phyloP scores from a whole-genome alignment of 2,888 invertebrate species.

The Tetragnatha montana region DNA sequence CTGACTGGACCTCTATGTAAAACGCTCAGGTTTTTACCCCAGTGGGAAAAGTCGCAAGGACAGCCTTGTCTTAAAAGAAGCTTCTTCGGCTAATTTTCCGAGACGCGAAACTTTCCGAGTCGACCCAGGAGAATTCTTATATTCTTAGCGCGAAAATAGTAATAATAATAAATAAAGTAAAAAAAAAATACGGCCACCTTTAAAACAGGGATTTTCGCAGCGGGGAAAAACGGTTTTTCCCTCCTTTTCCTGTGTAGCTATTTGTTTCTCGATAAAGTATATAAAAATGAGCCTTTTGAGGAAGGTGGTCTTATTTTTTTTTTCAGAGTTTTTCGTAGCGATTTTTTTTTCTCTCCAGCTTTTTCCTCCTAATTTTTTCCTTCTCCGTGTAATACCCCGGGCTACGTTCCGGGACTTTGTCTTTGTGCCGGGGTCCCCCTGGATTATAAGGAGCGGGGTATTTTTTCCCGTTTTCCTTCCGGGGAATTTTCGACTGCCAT shows the following conservation, averaged over 20 bases:
- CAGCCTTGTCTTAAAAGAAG: neutral
- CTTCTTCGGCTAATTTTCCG: constrained; percentile 32
- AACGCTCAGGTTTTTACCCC: neutral
- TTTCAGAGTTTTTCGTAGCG: constrained; percentile 30
- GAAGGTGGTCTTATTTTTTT: constrained; percentile 27
- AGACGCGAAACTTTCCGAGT: constrained; percentile 45
- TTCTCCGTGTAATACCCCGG: constrained; percentile 16
- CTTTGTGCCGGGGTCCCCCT: neutral
- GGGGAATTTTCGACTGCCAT: neutral
- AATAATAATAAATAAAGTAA: neutral
- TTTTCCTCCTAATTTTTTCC: neutral
- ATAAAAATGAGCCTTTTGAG: constrained; percentile 29
- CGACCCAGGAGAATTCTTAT: constrained; percentile 34
- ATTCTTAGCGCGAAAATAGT: constrained; percentile 12
- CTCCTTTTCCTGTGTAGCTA: constrained; percentile 29
- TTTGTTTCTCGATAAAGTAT: constrained; percentile 57
- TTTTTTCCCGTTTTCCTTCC: constrained; percentile 1
- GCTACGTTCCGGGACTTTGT: constrained; percentile 34
- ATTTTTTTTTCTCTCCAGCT: neutral
- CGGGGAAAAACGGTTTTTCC: neutral
- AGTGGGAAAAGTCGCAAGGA: neutral
- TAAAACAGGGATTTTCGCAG: constrained; percentile 45
- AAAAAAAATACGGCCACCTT: constrained; percentile 23
- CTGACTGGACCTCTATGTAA: neutral
- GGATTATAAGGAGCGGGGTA: constrained; percentile 26